Evolutionary conservation across 2,113 vertebrate genomes (phyloP), one percentile per base, ranked within the genome.

Genomic region (Gadus chalcogrammus): DNA sequence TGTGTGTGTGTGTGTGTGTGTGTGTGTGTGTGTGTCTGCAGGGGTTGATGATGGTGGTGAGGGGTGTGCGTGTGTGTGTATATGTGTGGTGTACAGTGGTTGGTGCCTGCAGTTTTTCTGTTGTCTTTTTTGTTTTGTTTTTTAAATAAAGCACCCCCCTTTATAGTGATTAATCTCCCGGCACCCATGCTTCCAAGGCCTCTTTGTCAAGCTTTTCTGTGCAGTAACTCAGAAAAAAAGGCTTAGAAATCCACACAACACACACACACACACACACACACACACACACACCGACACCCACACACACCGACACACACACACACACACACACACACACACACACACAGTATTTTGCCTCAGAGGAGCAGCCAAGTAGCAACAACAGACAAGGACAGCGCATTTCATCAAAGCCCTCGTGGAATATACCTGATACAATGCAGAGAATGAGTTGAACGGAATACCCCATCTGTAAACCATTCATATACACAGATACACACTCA

Each of bases 81-180:
- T 35, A 7, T 12, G 12, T 48, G 2, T 9, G 11, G 12, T 48
- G 42, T 7, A 48, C 61, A 18, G 18, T 52, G 59, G 61, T 65
- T 72, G 42, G 42, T 48, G 42, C 42, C 12, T 7, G 42, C 42
- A 48, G 13, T 48, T 9, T 48, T 13, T 48, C 2, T 48, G 42
- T 48, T 48, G 42, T 48, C 42, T 48, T 9, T 48, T 48, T 48
- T 48, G 42, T 48, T 48, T 6, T 48, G 6, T 48, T 82, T 79
- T 76, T 58, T 75, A 69, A 52, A 68, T 52, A 68, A 74, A 78
- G 71, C 65, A 77, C 64, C 60, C 61, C 85, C 78, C 77, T 82
- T 85, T 80, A 86, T 82, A 71, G 85, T 79, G 86, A 90, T n/a
- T 87, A 84, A 88, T 89, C 76, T 83, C 78, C 61, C 28, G n/a